Evolutionary conservation across 2,888 invertebrate species (phyloP).

Genomic region (Catonia carolina): DNA sequence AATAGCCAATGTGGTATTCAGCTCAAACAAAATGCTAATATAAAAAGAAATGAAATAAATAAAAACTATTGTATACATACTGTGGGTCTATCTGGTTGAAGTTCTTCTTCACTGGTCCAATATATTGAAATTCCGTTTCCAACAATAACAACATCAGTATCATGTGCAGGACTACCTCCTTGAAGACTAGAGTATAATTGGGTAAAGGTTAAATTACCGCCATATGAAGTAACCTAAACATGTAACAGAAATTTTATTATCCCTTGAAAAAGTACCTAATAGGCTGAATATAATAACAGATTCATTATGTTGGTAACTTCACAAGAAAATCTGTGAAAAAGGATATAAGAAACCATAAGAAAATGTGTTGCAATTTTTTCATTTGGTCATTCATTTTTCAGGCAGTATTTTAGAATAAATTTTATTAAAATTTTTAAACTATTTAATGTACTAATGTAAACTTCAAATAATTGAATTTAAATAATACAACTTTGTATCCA

Average conservation of each 20-base stretch:
- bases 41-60: too few species aligned
- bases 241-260: not conserved
- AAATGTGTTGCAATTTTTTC: not conserved
- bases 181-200: slow-evolving; percentile 58
- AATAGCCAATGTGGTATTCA: too few species aligned
- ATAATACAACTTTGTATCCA: too few species aligned
- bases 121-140: slow-evolving; percentile 70
- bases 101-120: slow-evolving; percentile 60
- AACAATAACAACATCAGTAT: slow-evolving; percentile 74
- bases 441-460: too few species aligned
- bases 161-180: slow-evolving; percentile 51
- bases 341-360: not conserved
- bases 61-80: slow-evolving; percentile 44
- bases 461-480: too few species aligned
- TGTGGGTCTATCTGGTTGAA: slow-evolving; percentile 52
- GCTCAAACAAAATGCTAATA: too few species aligned
- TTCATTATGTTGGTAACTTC: not conserved
- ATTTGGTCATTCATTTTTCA: too few species aligned
- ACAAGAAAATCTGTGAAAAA: not conserved
- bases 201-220: slow-evolving; percentile 69
- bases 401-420: too few species aligned
- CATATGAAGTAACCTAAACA: slow-evolving; percentile 71
- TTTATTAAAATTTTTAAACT: too few species aligned
- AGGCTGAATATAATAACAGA: not conserved
- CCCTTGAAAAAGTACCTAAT: not conserved